Conservation (phyloP, 2,888 invertebrate genomes). For the Agrotis exclamationis region DNA sequence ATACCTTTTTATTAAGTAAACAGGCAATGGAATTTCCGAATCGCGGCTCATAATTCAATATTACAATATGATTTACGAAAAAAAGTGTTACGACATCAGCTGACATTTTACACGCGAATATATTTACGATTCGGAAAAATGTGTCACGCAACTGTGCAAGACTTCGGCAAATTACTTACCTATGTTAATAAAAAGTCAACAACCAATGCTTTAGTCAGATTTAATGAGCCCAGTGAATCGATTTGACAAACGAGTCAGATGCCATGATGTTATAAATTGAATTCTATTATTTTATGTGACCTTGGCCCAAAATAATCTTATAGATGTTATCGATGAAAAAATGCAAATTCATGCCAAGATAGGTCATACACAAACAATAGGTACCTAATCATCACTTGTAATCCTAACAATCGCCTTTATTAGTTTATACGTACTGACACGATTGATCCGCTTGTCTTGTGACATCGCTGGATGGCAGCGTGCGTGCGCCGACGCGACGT, state of each 20-base stretch:
- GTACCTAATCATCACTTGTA: slow-evolving; percentile 26
- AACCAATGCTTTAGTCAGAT: slow-evolving; percentile 20
- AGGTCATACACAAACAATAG: slow-evolving; percentile 28
- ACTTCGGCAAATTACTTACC: slow-evolving; percentile 65
- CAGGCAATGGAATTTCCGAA: slow-evolving; percentile 40
- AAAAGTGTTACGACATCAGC: slow-evolving; percentile 63
- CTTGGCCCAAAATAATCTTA: slow-evolving; percentile 50
- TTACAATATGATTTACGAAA: slow-evolving; percentile 62
- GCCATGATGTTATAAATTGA: slow-evolving; percentile 67
- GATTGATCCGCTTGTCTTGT: slow-evolving; percentile 84
- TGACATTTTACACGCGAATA: slow-evolving; percentile 67
- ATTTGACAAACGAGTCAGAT: slow-evolving; percentile 63
- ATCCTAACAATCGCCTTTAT: slow-evolving; percentile 34
- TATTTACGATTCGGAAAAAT: slow-evolving; percentile 56
- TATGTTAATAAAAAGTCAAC: slow-evolving; percentile 47
- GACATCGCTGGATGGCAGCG: slow-evolving; percentile 87
- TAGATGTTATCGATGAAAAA: slow-evolving; percentile 7
- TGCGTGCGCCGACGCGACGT: slow-evolving; percentile 88
- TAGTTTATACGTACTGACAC: slow-evolving; percentile 82
- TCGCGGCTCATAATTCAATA: slow-evolving; percentile 48
- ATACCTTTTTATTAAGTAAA: neutral
- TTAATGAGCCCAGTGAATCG: slow-evolving; percentile 21
- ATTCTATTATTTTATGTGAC: slow-evolving; percentile 71
- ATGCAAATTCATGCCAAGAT: slow-evolving; percentile 17
- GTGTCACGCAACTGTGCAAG: slow-evolving; percentile 64